phyloP scores from a whole-genome alignment of 2,113 vertebrate genomes.

The Eidolon helvum region DNA sequence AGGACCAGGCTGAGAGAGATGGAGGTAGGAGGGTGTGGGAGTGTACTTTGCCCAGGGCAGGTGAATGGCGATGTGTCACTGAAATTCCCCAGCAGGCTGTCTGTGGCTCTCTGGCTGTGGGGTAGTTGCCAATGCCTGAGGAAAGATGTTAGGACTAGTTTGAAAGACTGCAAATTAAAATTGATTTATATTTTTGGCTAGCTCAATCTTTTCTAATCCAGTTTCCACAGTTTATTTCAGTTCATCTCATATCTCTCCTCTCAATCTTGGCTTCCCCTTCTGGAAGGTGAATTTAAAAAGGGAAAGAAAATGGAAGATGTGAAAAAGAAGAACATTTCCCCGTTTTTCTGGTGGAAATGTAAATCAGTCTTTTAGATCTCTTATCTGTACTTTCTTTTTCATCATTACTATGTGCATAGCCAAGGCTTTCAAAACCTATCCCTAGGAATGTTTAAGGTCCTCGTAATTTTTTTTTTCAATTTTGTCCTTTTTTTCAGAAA shows the following conservation, averaged over 20 bases:
- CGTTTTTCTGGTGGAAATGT: neutral
- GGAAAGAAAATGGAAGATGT: neutral
- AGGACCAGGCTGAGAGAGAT: neutral
- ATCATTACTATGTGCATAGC: neutral
- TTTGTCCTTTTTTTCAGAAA: neutral
- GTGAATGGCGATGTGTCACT: conserved; percentile 42
- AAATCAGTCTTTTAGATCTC: neutral
- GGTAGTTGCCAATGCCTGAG: neutral
- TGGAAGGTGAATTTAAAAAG: neutral
- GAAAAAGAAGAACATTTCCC: neutral
- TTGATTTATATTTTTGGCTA: neutral
- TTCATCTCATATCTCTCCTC: neutral
- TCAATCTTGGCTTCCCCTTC: neutral
- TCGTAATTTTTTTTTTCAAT: neutral
- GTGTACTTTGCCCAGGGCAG: neutral
- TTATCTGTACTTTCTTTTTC: neutral
- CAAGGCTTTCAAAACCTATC: neutral
- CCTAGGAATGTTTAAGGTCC: neutral
- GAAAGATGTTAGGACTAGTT: conserved; percentile 39
- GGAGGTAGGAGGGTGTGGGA: neutral
- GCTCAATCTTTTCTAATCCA: neutral
- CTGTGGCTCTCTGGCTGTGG: neutral
- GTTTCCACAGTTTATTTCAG: neutral
- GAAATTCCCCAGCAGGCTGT: conserved; percentile 52
- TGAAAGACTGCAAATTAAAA: conserved; percentile 24